Percentiles rank a stretch among this genome's conserved stretches.
phyloP scores from a whole-genome alignment of 2,888 invertebrate species.

The Athripsodes cinereus region DNA sequence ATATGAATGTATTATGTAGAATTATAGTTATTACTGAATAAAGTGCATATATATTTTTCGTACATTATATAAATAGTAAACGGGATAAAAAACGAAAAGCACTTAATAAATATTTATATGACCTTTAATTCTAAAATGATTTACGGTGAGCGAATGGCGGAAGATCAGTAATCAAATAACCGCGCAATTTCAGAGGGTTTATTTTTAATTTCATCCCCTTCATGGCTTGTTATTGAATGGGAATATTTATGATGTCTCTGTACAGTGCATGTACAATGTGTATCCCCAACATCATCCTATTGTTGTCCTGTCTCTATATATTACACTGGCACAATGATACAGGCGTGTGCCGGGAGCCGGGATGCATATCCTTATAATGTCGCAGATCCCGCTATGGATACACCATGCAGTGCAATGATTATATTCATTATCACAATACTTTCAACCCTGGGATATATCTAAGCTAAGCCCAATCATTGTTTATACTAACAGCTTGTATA shows the following conservation, averaged over 20 bases:
- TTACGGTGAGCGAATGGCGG: not conserved
- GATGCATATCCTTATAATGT: not conserved
- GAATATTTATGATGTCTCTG: conserved; percentile 17
- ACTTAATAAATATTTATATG: not conserved
- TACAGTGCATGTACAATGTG: too few species aligned
- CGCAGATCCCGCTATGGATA: too few species aligned
- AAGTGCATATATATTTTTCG: too few species aligned
- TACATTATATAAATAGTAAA: too few species aligned
- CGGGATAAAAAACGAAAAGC: too few species aligned
- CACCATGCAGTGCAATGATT: too few species aligned
- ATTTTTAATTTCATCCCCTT: conserved; percentile 20
- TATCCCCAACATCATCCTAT: conserved; percentile 11
- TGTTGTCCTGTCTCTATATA: conserved; percentile 15
- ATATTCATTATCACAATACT: too few species aligned
- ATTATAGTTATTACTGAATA: too few species aligned
- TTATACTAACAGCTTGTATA: too few species aligned
- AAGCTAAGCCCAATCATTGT: too few species aligned
- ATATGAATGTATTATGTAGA: not conserved
- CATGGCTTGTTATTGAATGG: conserved; percentile 14
- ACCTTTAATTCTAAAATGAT: not conserved
- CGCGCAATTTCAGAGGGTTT: conserved; percentile 10
- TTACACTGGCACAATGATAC: conserved; percentile 9
- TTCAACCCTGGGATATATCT: too few species aligned
- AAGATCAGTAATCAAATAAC: conserved; percentile 17
- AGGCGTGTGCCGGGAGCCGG: not conserved